phyloP scores from a whole-genome alignment of 2,797 vertebrate species.

The Caiman crocodilus region DNA sequence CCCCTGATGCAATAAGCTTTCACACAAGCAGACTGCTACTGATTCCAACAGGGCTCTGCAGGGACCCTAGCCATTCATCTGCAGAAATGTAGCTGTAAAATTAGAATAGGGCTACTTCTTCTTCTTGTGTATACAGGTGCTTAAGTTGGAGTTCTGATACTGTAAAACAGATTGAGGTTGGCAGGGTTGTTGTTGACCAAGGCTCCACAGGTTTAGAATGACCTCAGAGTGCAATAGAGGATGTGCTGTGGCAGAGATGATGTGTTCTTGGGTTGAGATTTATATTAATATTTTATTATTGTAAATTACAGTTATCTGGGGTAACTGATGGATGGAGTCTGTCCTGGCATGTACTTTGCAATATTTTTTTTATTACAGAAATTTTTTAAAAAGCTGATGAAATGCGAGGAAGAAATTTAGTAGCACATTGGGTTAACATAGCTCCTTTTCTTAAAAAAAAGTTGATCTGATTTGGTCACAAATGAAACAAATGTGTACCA shows the following conservation, averaged over 20 bases:
- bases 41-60: background rate
- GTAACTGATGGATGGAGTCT: background rate
- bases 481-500: background rate
- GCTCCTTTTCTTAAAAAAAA: background rate
- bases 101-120: accelerated
- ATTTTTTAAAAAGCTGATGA: background rate
- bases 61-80: background rate
- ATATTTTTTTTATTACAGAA: background rate
- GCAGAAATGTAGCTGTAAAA: background rate
- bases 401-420: background rate
- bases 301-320: background rate
- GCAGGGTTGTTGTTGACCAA: background rate
- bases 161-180: accelerated
- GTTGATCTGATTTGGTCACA: background rate
- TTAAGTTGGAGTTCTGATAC: background rate
- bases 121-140: background rate
- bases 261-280: background rate
- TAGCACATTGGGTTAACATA: background rate
- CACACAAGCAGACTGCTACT: background rate
- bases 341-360: accelerated
- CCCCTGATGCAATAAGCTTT: background rate
- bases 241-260: background rate
- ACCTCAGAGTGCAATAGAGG: background rate
- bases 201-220: accelerated
- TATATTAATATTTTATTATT: background rate